These are phyloP conservation scores for Rutpela maculata DNA, from an alignment of 2,888 invertebrate species.

Conservation along the genomic window DNA sequence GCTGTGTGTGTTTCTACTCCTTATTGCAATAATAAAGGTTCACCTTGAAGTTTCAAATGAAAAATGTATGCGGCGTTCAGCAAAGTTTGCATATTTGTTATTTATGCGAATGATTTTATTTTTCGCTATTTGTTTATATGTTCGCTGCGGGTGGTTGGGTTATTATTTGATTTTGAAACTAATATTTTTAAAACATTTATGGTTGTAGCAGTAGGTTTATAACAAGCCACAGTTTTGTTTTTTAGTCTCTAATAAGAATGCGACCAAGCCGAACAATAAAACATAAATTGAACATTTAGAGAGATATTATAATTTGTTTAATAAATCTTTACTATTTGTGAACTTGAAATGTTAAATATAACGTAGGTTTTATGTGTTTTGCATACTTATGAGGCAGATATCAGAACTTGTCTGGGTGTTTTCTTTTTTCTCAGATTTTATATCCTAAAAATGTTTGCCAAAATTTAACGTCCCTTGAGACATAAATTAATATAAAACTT, in stretches of 20 bases:
- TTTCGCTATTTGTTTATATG: slow-evolving; percentile 60
- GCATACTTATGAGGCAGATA: not conserved
- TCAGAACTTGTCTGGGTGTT: not conserved
- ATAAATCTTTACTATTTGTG: not conserved
- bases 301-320: not conserved
- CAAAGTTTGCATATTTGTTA: slow-evolving; percentile 41
- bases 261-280: not conserved
- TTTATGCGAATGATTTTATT: slow-evolving; percentile 55
- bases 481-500: not conserved
- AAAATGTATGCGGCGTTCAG: slow-evolving; percentile 35
- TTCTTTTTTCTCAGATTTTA: not conserved
- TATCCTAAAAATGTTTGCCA: not conserved
- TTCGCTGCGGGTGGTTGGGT: slow-evolving; percentile 57
- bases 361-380: slow-evolving; percentile 7
- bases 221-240: not conserved
- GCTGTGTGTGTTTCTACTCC: slow-evolving; percentile 23
- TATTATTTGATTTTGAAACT: slow-evolving; percentile 50
- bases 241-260: slow-evolving; percentile 3
- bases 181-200: slow-evolving; percentile 42
- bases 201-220: not conserved
- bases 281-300: not conserved
- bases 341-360: not conserved
- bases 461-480: no score
- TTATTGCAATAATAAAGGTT: slow-evolving; percentile 39
- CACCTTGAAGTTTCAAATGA: slow-evolving; percentile 38